Evolutionary conservation across 1,140 invertebrate genomes (phyloP), one percentile per base, ranked within the genome.

Genomic region (Tetramorium alpestre): DNA sequence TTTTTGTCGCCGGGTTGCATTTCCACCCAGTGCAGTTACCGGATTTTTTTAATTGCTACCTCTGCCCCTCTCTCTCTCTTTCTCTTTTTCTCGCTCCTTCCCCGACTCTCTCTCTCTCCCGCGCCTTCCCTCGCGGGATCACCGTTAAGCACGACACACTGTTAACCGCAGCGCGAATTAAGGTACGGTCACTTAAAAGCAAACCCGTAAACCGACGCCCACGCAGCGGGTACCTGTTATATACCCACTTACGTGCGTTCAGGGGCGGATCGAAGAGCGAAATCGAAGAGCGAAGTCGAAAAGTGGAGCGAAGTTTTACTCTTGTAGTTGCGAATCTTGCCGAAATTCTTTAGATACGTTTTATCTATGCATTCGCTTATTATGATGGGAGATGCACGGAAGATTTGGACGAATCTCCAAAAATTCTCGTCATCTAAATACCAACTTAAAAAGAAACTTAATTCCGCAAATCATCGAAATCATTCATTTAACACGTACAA

Each of bases 171-270:
- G 81, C 81, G 75, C 56, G 41, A 85, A 88, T 89, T 87, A 86
- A 90, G 80, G 73, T 80, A 90, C 89, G 62, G 75, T 88, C 91
- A 91, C 88, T 93, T 92, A 92, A 91, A 89, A 72, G 87, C 85
- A 87, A 82, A 91, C 87, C 91, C 88, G 91, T 93, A 91, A 93
- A 92, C 84, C 86, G 86, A 93, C 92, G 92, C 92, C 92, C 88
- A 93, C 92, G 89, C 92, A 67, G 51, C 60, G 28, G 81, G 89
- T 90, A 88, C 87, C 76, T 86, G 87, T 69, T 88, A 49, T 80
- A 62, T 85, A 73, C 67, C 67, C 67, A 64, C 88, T 85, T 87
- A 87, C 77, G 67, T 86, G 65, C 67, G 65, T 41, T 25, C 89
- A 90, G 89, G 89, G 85, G 75, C 86, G 89, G 85, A 88, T 56